Evolutionary conservation across 2,113 vertebrate genomes (phyloP).

Genomic region (Gobiocypris rarus): DNA sequence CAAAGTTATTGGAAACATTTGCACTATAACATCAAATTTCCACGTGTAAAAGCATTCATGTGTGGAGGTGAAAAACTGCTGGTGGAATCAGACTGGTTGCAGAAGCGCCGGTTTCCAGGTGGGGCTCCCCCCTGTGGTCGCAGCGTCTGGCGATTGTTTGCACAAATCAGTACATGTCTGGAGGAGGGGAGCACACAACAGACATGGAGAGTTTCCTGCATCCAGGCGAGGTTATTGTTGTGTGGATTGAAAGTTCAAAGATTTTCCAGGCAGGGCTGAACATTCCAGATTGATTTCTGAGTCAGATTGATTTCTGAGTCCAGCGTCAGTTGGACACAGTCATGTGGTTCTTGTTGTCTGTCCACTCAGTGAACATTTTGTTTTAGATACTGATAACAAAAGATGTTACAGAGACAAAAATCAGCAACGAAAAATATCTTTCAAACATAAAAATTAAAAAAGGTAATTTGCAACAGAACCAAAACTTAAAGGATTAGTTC

Average conservation of each 20-base stretch:
- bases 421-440: neutral
- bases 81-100: neutral
- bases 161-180: neutral
- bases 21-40: neutral
- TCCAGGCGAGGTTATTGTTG: conserved; percentile 34
- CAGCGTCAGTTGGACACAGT: neutral
- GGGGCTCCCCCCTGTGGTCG: conserved; percentile 33
- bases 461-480: neutral
- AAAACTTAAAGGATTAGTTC: neutral
- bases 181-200: conserved; percentile 25
- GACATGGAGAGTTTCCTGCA: conserved; percentile 38
- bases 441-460: neutral
- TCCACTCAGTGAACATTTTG: neutral
- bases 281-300: conserved; percentile 32
- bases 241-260: conserved; percentile 35
- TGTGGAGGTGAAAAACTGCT: neutral
- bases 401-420: neutral
- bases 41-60: neutral
- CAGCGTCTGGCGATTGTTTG: conserved; percentile 10
- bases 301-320: too few species aligned
- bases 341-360: neutral
- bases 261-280: conserved; percentile 44
- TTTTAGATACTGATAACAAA: neutral
- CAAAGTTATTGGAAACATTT: neutral
- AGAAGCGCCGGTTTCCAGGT: conserved; percentile 36